Base-by-base conservation (phyloP, 2,888 invertebrate species). In the Molorchus minor region DNA sequence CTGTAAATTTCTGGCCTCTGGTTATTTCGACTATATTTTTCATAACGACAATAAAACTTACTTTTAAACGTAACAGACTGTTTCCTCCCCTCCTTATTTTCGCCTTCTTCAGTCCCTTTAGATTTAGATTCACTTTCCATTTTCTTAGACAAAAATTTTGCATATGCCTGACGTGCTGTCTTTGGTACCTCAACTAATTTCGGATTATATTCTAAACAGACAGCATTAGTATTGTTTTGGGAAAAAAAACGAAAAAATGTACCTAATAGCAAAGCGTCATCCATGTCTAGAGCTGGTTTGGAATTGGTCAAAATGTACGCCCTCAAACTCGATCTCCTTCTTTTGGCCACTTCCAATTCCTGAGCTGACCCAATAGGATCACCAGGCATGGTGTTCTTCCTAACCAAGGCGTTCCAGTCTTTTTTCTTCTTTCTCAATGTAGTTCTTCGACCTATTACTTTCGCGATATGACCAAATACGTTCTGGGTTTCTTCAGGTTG, bases 371-470 rank as follows among this genome's bases (percentile, higher is more conserved):
- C 94, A 68, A 94, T 94, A 0, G 93, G 94, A 80, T 94, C 89
- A 0, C 84, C 82, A 0, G 82, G 83, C 3, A 85, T 72, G 0
- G 91, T 92, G 69, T 87, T 91, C 64, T 87, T 87, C 3, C 91
- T 83, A 0, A 92, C 93, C 67, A 92, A 80, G 0, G 90, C 90
- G 77, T 94, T 94, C 94, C 94, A 94, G 73, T 94, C 92, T 58
- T 88, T 89, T 77, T 87, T 90, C 66, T 82, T 81, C 71, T 84
- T 85, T 47, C 84, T 85, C 46, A 76, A 77, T 47, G 82, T 82
- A 2, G 80, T 76, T 62, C 85, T 85, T 62, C 87, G 84, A 0
- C 90, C 92, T 63, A 94, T 90, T 2, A 90, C 93, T 69, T 88
- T 89, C 0, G 93, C 94, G 53, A 94, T 88, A 69, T 93, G 91